Evolutionary conservation across 2,888 invertebrate genomes (phyloP), one percentile per base, ranked within the genome.

Genomic region (Chaetogeoica ovagalla): DNA sequence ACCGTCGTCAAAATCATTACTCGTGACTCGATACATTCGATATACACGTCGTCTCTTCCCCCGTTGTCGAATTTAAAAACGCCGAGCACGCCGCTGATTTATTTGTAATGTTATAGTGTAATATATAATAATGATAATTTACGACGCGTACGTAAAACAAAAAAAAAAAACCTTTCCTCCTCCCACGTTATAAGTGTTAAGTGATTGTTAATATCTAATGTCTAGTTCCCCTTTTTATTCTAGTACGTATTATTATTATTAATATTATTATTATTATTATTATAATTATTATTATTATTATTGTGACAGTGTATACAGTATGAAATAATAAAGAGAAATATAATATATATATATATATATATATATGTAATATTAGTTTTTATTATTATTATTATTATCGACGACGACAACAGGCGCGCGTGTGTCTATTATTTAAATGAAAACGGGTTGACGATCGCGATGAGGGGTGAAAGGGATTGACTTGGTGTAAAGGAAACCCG

Each of bases 401-500:
- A 63, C 39, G 17, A 37, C 39, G 37, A 65, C 39, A 65, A 55
- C 69, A 17, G 21, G 43, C 60, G 23, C 13, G 8, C 8, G 65
- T 13, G 30, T 11, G 19, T 57, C 57, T 65, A 70, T 79, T 79
- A 70, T 79, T 79, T 79, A 79, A 79, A 79, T 70, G 70, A 71
- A 79, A 79, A 71, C 79, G 63, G 71, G 39, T 30, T 30, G 30
- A 30, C 60, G 43, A 43, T 60, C 71, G 37, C 23, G 60, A 30
- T 30, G 48, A 60, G 77, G 69, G 77, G 37, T 70, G 55, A n/a
- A n/a, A n/a, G n/a, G 57, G 79, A 70, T 69, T 37, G 77, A 30
- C 30, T 30, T n/a, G 71, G 79, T 71, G 79, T 63, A 63, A 70
- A 63, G 70, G 79, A 79, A 79, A 79, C 70, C 63, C 79, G 79